These are phyloP conservation scores for Mamestra configurata DNA, from an alignment of 1,140 invertebrate species.

Conservation along the genomic window DNA sequence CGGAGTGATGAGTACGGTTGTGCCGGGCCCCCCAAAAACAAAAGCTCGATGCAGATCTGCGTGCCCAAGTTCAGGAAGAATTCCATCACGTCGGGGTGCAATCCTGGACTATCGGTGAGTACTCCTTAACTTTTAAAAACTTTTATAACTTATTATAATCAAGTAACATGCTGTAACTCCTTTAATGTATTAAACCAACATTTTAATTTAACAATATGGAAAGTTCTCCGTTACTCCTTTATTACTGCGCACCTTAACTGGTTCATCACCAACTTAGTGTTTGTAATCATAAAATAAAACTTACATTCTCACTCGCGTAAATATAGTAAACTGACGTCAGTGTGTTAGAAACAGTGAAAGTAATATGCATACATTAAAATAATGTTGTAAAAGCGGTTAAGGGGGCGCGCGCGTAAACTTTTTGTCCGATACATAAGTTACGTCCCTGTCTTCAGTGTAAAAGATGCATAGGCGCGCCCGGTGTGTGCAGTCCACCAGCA, in stretches of 20 bases:
- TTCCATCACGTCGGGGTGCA: conserved; percentile 85
- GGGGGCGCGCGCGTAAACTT: neutral
- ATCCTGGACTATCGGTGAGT: conserved; percentile 87
- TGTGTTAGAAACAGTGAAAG: neutral
- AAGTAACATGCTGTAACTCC: neutral
- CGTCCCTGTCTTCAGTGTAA: conserved; percentile 77
- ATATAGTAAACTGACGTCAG: conserved; percentile 32
- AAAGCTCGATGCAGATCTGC: conserved; percentile 81
- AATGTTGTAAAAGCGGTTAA: neutral
- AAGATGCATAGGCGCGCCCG: conserved; percentile 79
- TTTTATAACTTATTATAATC: conserved; percentile 12
- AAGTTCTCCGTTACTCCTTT: neutral
- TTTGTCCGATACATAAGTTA: conserved; percentile 33
- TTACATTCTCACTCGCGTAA: conserved; percentile 18
- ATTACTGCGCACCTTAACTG: neutral
- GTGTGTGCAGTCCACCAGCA: conserved; percentile 69
- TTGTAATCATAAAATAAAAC: conserved; percentile 13
- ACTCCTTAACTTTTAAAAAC: conserved; percentile 18
- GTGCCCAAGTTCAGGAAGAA: conserved; percentile 84
- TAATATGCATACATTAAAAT: neutral
- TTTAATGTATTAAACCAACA: neutral
- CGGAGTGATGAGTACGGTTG: conserved; percentile 89
- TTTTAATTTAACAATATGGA: neutral
- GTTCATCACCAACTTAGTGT: conserved; percentile 19
- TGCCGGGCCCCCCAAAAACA: conserved; percentile 78